Evolutionary conservation across 2,888 invertebrate species (phyloP).

Genomic region (Chymomyza fuscimana): DNA sequence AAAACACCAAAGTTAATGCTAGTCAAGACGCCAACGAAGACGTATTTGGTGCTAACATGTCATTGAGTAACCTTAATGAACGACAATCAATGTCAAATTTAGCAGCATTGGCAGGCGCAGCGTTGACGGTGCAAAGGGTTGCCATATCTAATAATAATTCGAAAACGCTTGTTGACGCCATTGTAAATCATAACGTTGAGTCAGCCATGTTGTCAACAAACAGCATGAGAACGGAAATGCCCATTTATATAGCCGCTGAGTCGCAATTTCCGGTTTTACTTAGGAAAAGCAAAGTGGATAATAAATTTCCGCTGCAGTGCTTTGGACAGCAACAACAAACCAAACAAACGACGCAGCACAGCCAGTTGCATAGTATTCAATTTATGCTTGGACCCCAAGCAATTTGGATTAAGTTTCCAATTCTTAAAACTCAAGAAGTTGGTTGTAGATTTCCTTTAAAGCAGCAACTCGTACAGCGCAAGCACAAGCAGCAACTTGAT

Average conservation of each 20-base stretch:
- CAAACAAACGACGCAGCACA: slow-evolving; percentile 9
- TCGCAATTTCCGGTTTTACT: slow-evolving; percentile 52
- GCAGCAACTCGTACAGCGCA: not conserved
- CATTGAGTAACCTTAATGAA: slow-evolving; percentile 19
- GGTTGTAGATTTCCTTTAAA: not conserved
- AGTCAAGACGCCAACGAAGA: not conserved
- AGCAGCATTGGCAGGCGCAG: not conserved
- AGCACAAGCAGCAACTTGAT: too few species aligned
- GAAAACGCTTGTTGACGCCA: slow-evolving; percentile 40
- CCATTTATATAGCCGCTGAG: slow-evolving; percentile 18
- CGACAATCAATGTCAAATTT: slow-evolving; percentile 8
- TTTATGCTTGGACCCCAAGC: not conserved
- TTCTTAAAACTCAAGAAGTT: not conserved
- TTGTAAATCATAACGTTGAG: slow-evolving; percentile 48
- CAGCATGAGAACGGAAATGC: slow-evolving; percentile 52
- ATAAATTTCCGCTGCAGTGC: slow-evolving; percentile 6
- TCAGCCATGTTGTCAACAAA: slow-evolving; percentile 49
- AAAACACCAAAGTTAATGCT: not conserved
- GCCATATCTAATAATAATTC: slow-evolving; percentile 61
- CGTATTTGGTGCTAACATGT: too few species aligned
- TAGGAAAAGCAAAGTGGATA: slow-evolving; percentile 10
- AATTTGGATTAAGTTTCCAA: not conserved
- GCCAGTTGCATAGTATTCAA: not conserved
- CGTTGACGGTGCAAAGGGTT: not conserved
- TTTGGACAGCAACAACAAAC: not conserved